A percentile compares a stretch with the other conserved stretches of the same genome.
phyloP scores from a whole-genome alignment of 2,797 vertebrate species.

The Urosaurus nigricauda region DNA sequence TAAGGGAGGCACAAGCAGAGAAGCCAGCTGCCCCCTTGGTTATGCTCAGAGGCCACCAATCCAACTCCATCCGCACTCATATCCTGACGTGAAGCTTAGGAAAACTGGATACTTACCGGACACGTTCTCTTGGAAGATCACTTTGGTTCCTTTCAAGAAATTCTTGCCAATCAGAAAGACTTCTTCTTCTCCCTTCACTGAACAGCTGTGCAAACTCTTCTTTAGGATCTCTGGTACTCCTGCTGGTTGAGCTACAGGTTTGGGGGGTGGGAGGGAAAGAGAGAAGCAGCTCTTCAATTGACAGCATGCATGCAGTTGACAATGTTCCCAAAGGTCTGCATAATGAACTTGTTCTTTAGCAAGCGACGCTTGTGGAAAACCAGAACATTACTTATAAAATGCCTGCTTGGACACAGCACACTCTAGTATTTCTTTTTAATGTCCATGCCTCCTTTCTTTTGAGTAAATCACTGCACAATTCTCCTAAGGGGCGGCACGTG shows the following conservation, averaged over 20 bases:
- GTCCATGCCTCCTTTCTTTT: slow-evolving; percentile 7
- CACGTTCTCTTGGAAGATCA: slow-evolving; percentile 96
- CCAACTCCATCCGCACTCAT: background rate
- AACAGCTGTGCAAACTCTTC: slow-evolving; percentile 96
- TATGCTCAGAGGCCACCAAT: background rate
- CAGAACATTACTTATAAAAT: background rate
- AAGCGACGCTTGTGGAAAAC: background rate
- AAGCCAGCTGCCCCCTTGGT: background rate
- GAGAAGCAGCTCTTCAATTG: slow-evolving; percentile 38
- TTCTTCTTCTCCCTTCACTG: slow-evolving; percentile 94
- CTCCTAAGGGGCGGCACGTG: background rate
- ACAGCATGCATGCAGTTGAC: slow-evolving; percentile 6
- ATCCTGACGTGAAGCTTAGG: background rate
- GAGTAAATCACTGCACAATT: background rate
- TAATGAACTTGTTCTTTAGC: background rate
- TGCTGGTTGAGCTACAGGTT: slow-evolving; percentile 93
- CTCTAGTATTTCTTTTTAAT: background rate
- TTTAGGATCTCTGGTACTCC: slow-evolving; percentile 97
- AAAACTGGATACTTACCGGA: slow-evolving; percentile 83
- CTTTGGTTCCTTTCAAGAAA: slow-evolving; percentile 99
- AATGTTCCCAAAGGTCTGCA: background rate
- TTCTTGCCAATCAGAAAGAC: slow-evolving; percentile 99
- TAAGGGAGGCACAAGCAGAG: background rate
- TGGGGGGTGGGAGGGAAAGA: background rate
- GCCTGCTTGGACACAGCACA: background rate